Evolutionary conservation across 2,888 invertebrate species (phyloP).

Genomic region (Dilophus febrilis): DNA sequence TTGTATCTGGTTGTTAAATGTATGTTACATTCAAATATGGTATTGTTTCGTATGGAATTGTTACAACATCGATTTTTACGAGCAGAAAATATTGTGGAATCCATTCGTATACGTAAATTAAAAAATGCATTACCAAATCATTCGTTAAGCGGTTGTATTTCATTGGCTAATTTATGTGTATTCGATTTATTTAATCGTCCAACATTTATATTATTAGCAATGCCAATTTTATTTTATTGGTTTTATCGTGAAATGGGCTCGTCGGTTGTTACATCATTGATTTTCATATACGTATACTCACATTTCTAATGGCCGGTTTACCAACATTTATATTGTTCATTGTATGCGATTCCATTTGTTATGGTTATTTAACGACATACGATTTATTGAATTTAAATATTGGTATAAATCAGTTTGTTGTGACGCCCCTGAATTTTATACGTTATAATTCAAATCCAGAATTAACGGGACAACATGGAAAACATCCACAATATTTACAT

Average conservation of each 20-base stretch:
- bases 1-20: constrained; percentile 58
- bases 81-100: constrained; percentile 49
- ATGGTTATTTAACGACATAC: constrained; percentile 56
- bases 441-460: constrained; percentile 59
- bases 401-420: constrained; percentile 60
- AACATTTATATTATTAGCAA: constrained; percentile 73
- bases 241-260: constrained; percentile 63
- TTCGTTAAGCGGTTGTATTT: constrained; percentile 46
- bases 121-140: constrained; percentile 50
- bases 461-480: constrained; percentile 68
- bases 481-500: constrained; percentile 74
- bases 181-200: constrained; percentile 81
- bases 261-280: constrained; percentile 50
- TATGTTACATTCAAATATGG: constrained; percentile 49
- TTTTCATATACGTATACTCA: constrained; percentile 54
- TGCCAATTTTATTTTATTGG: constrained; percentile 76
- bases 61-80: constrained; percentile 51
- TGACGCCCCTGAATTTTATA: constrained; percentile 82
- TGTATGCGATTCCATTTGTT: constrained; percentile 63
- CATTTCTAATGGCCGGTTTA: constrained; percentile 45
- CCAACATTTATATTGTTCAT: constrained; percentile 48
- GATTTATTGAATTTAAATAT: constrained; percentile 53
- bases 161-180: constrained; percentile 50
- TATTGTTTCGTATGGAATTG: constrained; percentile 55
- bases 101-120: constrained; percentile 57